phyloP scores from a whole-genome alignment of 2,113 vertebrate genomes.

The Ahaetulla prasina region DNA sequence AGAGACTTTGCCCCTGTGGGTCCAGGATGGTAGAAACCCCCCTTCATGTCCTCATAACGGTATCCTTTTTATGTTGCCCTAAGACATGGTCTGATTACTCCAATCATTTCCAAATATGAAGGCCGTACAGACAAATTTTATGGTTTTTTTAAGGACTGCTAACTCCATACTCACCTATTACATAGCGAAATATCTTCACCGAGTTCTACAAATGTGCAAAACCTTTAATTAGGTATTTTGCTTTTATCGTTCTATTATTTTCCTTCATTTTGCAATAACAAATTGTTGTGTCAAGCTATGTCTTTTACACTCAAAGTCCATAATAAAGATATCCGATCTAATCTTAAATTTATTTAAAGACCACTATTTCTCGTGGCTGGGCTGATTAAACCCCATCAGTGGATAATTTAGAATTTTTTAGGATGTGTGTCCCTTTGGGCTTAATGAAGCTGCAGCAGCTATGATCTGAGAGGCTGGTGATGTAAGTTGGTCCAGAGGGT shows the following conservation, averaged over 20 bases:
- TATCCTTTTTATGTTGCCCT: too few relatives aligned
- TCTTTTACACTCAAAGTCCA: not conserved
- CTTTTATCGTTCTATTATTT: not conserved
- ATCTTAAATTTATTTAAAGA: not conserved
- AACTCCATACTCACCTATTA: not conserved
- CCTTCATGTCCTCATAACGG: too few relatives aligned
- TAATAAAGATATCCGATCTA: not conserved
- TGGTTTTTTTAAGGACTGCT: not conserved
- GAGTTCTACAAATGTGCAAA: not conserved
- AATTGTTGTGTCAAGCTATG: not conserved
- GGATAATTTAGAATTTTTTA: not conserved
- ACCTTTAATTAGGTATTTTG: not conserved
- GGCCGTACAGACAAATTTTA: not conserved
- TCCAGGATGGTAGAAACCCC: too few relatives aligned
- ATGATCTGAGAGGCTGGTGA: not conserved
- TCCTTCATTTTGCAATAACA: not conserved
- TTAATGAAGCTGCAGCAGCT: not conserved
- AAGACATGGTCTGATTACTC: too few relatives aligned
- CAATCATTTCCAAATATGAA: not conserved
- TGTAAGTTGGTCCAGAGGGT: slow-evolving; percentile 7
- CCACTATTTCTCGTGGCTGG: not conserved
- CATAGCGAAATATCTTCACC: not conserved
- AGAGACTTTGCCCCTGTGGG: too few relatives aligned
- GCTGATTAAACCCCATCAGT: not conserved
- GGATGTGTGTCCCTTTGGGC: not conserved